Percentiles rank a stretch among this genome's conserved stretches.
Evolutionary conservation across 2,113 vertebrate species (phyloP).

Genomic region (Epinephelus moara): DNA sequence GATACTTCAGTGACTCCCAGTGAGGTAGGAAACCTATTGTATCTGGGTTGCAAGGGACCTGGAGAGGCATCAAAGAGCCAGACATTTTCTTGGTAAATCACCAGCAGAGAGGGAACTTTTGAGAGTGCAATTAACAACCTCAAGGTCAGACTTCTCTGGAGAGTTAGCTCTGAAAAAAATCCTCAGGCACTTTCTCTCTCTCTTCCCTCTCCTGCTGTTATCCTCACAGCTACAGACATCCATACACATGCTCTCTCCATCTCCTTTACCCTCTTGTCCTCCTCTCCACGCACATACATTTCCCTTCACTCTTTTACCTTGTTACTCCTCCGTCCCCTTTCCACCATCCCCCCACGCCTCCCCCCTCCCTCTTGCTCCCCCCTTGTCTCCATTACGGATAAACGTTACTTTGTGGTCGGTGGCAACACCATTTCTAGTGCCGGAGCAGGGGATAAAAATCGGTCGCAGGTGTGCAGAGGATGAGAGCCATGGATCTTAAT

Average conservation of each 20-base stretch:
- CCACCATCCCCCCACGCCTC: background rate
- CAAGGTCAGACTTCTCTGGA: slow-evolving; percentile 71
- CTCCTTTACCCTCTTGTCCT: slow-evolving; percentile 28
- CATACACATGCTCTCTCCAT: slow-evolving; percentile 31
- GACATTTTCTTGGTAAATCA: slow-evolving; percentile 72
- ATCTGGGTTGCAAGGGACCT: slow-evolving; percentile 67
- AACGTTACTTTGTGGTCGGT: slow-evolving; percentile 53
- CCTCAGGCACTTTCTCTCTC: slow-evolving; percentile 52
- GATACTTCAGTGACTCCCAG: slow-evolving; percentile 42
- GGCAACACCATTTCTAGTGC: slow-evolving; percentile 48
- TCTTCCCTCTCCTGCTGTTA: slow-evolving; percentile 14
- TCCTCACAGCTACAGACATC: slow-evolving; percentile 34
- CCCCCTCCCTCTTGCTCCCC: background rate
- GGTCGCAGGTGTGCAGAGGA: slow-evolving; percentile 75
- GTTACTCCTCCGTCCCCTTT: slow-evolving; percentile 17
- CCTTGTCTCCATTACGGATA: slow-evolving; percentile 63
- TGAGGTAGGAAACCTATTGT: slow-evolving; percentile 58
- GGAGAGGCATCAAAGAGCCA: slow-evolving; percentile 71
- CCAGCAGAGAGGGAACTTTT: slow-evolving; percentile 67
- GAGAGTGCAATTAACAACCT: slow-evolving; percentile 77
- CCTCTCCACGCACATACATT: slow-evolving; percentile 22
- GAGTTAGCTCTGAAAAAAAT: slow-evolving; percentile 49
- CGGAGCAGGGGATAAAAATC: slow-evolving; percentile 35
- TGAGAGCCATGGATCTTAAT: slow-evolving; percentile 74
- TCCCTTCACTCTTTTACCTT: slow-evolving; percentile 25